These are phyloP conservation scores for Ornithoptera alexandrae DNA, from an alignment of 2,888 invertebrate genomes.

Conservation along the genomic window DNA sequence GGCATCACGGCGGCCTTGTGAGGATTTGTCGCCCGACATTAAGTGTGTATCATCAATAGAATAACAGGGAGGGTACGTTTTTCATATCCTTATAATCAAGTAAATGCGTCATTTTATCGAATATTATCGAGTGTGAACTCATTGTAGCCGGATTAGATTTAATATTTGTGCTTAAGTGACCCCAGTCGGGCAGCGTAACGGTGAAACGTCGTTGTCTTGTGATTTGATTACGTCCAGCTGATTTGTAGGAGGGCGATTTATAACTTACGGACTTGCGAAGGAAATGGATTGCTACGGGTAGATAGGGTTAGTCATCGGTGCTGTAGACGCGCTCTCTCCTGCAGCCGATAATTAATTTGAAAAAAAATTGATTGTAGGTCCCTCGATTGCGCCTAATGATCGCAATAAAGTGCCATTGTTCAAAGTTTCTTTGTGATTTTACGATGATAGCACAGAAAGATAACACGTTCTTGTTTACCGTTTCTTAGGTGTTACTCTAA, in stretches of 20 bases:
- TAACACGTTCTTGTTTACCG: conserved; percentile 68
- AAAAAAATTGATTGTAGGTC: conserved; percentile 48
- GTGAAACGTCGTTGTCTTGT: conserved; percentile 35
- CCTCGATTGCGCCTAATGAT: conserved; percentile 53
- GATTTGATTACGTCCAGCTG: conserved; percentile 67
- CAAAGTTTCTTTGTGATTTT: conserved; percentile 71
- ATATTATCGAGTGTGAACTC: conserved; percentile 59
- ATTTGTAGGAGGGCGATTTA: conserved; percentile 70
- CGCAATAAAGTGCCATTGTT: conserved; percentile 60
- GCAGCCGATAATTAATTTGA: conserved; percentile 50
- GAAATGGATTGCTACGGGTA: conserved; percentile 63
- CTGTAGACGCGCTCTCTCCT: conserved; percentile 61
- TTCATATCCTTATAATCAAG: conserved; percentile 73
- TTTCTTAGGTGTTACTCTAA: conserved; percentile 46
- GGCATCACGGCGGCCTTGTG: conserved; percentile 72
- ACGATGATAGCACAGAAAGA: conserved; percentile 58
- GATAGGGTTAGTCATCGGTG: conserved; percentile 73
- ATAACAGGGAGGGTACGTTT: conserved; percentile 80
- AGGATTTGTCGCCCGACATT: conserved; percentile 73
- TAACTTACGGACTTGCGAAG: conserved; percentile 52
- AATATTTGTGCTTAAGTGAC: conserved; percentile 35
- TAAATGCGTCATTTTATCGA: conserved; percentile 80
- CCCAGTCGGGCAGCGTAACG: conserved; percentile 31
- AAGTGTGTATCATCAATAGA: conserved; percentile 71
- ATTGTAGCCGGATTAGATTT: conserved; percentile 48